Evolutionary conservation across 2,113 vertebrate species (phyloP).

Genomic region (Petroica traversi): DNA sequence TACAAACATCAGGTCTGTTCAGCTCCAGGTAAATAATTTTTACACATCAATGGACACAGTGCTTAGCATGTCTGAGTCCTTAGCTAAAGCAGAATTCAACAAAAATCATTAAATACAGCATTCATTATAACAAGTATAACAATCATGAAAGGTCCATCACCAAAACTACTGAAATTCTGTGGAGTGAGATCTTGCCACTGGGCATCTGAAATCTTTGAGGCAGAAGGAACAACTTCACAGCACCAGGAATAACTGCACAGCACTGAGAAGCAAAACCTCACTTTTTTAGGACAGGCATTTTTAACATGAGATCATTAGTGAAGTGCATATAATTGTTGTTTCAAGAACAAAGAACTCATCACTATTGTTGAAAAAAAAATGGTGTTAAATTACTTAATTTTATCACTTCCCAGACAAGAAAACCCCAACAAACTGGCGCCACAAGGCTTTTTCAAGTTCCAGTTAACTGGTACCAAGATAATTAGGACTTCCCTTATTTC

Average conservation of each 20-base stretch:
- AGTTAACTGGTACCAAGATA: neutral
- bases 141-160: neutral
- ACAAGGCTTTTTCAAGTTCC: neutral
- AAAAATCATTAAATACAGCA: neutral
- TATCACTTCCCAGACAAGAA: neutral
- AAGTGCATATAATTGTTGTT: neutral
- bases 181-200: neutral
- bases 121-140: neutral
- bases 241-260: neutral
- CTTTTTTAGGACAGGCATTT: neutral
- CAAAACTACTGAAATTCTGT: neutral
- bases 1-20: neutral
- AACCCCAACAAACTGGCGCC: neutral
- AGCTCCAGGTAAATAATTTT: neutral
- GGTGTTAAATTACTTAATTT: neutral
- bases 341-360: neutral
- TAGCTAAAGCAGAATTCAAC: neutral
- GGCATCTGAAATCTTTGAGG: neutral
- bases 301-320: neutral
- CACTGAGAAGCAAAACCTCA: neutral
- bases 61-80: neutral
- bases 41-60: neutral
- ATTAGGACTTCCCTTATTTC: neutral
- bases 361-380: neutral
- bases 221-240: neutral